Percentiles rank a stretch among this genome's conserved stretches.
These are phyloP conservation scores for Passer domesticus DNA, from an alignment of 2,113 vertebrate species.

Conservation along the genomic window DNA sequence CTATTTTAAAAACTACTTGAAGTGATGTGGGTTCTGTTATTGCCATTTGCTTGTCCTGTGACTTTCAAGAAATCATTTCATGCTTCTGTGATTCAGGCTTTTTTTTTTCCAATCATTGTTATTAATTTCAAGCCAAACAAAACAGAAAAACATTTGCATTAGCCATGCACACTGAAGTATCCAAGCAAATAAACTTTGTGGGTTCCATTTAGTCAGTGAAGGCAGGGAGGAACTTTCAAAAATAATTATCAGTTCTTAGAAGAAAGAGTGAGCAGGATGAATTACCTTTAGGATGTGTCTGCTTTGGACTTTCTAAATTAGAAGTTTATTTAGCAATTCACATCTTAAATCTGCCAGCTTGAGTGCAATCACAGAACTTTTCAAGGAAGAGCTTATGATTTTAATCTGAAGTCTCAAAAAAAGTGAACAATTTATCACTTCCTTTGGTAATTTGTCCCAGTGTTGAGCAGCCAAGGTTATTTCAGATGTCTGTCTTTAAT, in stretches of 20 bases:
- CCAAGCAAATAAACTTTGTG: neutral
- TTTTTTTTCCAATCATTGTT: neutral
- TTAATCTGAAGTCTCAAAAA: neutral
- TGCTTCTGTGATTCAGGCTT: neutral
- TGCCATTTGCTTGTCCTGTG: neutral
- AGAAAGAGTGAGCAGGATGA: neutral
- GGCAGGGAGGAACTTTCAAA: neutral
- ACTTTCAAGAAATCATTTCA: neutral
- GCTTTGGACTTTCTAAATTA: neutral
- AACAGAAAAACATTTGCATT: neutral
- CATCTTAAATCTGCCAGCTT: neutral
- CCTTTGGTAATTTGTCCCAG: neutral
- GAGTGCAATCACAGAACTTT: neutral
- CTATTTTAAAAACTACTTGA: neutral
- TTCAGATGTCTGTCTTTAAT: neutral
- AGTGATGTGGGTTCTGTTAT: neutral
- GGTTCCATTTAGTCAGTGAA: neutral
- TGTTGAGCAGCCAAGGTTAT: neutral
- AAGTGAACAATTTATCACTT: neutral
- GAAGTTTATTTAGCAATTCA: neutral
- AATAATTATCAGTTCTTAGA: neutral
- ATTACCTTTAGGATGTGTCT: neutral
- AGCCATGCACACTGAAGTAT: neutral
- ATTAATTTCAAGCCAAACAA: neutral
- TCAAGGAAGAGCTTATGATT: neutral